Percentiles rank a stretch among this genome's conserved stretches.
These are phyloP conservation scores for Dreissena rostriformis DNA, from an alignment of 1,140 invertebrate species.

Conservation along the genomic window DNA sequence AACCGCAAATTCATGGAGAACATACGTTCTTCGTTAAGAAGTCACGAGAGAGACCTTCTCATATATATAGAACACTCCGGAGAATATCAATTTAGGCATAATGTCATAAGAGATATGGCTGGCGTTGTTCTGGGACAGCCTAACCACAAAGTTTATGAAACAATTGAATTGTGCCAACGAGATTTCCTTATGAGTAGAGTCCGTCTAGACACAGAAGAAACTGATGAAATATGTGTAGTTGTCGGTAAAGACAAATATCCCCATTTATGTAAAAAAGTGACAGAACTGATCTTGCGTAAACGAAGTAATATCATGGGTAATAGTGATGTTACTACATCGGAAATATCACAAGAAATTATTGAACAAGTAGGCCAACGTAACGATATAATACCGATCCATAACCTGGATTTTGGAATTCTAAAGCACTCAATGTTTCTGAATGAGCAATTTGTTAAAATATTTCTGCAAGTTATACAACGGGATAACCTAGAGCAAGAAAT, in stretches of 20 bases:
- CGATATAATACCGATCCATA: not conserved
- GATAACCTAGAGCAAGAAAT: not conserved
- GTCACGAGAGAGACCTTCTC: slow-evolving; percentile 14
- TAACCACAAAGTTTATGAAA: not conserved
- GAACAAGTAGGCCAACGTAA: not conserved
- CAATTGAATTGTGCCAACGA: not conserved
- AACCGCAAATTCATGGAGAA: slow-evolving; percentile 6
- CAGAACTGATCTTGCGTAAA: slow-evolving; percentile 13
- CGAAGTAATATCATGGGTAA: not conserved
- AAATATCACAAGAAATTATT: not conserved
- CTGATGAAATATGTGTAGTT: slow-evolving; percentile 2
- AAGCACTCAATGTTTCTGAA: slow-evolving; percentile 28
- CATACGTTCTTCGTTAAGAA: slow-evolving; percentile 2
- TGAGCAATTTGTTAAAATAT: slow-evolving; percentile 11
- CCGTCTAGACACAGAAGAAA: not conserved
- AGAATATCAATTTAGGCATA: slow-evolving; percentile 30
- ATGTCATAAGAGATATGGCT: slow-evolving; percentile 31
- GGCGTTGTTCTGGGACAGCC: slow-evolving; percentile 11
- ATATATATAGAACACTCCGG: slow-evolving; percentile 1
- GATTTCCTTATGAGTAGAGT: slow-evolving; percentile 31
- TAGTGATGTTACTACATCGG: not conserved
- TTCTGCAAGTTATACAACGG: slow-evolving; percentile 8
- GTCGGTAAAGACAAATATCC: not conserved
- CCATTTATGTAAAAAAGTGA: slow-evolving; percentile 8
- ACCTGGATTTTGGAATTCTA: slow-evolving; percentile 40